These are phyloP conservation scores for Chiroxiphia lanceolata DNA, from an alignment of 2,797 vertebrate species.

Conservation along the genomic window DNA sequence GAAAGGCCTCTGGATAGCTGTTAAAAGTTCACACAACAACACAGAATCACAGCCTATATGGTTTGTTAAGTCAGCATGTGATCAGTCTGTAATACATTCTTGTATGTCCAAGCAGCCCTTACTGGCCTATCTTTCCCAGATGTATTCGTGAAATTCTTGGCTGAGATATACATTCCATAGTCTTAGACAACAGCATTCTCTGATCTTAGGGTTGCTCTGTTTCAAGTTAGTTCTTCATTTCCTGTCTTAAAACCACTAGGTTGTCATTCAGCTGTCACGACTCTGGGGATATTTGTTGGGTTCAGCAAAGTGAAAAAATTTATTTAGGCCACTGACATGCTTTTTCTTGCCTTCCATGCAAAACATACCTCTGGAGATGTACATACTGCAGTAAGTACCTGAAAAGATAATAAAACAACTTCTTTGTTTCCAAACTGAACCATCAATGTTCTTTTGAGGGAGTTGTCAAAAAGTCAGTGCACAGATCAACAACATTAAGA, in stretches of 20 bases:
- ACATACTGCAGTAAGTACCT: neutral
- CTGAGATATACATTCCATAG: rapidly evolving
- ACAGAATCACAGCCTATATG: neutral
- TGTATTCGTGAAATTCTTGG: neutral
- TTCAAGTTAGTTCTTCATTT: neutral
- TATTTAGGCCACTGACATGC: neutral
- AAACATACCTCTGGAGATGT: neutral
- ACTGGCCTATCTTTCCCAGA: neutral
- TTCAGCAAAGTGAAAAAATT: neutral
- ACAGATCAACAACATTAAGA: neutral
- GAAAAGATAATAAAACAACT: neutral
- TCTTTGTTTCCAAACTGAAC: neutral
- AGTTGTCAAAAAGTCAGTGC: neutral
- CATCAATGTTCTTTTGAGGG: neutral
- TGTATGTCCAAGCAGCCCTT: neutral
- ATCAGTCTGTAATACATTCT: neutral
- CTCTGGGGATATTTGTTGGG: neutral
- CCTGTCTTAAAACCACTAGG: neutral
- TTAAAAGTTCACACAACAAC: neutral
- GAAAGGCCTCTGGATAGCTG: neutral
- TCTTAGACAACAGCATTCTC: neutral
- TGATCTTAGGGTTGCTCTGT: neutral
- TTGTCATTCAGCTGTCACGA: neutral
- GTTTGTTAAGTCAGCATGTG: neutral
- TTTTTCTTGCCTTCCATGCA: neutral